phyloP scores from a whole-genome alignment of 53 echinoderm and acorn worm species.

The Astropecten irregularis region DNA sequence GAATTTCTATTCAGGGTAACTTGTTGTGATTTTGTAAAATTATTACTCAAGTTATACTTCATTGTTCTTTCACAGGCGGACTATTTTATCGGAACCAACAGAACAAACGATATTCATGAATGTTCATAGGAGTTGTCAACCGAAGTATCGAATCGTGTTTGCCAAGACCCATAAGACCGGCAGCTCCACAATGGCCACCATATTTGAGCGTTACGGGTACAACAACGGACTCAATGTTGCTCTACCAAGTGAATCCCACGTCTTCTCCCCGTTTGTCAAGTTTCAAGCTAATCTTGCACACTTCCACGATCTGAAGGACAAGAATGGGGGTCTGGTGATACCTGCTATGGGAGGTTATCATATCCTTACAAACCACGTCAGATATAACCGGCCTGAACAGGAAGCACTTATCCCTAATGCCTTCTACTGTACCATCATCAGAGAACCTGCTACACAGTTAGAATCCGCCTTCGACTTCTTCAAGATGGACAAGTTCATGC shows the following conservation, averaged over 20 bases:
- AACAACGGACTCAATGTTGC: slow-evolving; percentile 54
- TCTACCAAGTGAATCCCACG: neutral
- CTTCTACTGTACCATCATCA: no score
- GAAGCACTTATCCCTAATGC: slow-evolving; percentile 55
- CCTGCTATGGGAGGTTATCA: slow-evolving; percentile 48
- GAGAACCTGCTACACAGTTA: slow-evolving; percentile 73
- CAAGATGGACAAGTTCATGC: no score
- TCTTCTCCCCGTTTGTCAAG: neutral
- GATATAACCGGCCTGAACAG: slow-evolving; percentile 64
- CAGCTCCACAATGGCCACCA: slow-evolving; percentile 71
- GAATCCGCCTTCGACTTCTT: slow-evolving; percentile 74
- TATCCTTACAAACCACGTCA: slow-evolving; percentile 65
- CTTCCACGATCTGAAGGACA: neutral
- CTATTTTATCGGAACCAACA: no score
- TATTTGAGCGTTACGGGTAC: slow-evolving; percentile 77
- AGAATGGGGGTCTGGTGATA: neutral
- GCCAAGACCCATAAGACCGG: no score
- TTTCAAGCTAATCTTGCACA: neutral
- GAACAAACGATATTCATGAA: no score
- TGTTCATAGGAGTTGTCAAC: no score
- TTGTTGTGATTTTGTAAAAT: no score
- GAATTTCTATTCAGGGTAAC: no score
- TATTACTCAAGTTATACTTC: no score
- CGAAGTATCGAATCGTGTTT: slow-evolving; percentile 45
- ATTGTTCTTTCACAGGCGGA: no score